Base-by-base conservation (phyloP, 2,888 invertebrate genomes). In the Lasiommata megera region DNA sequence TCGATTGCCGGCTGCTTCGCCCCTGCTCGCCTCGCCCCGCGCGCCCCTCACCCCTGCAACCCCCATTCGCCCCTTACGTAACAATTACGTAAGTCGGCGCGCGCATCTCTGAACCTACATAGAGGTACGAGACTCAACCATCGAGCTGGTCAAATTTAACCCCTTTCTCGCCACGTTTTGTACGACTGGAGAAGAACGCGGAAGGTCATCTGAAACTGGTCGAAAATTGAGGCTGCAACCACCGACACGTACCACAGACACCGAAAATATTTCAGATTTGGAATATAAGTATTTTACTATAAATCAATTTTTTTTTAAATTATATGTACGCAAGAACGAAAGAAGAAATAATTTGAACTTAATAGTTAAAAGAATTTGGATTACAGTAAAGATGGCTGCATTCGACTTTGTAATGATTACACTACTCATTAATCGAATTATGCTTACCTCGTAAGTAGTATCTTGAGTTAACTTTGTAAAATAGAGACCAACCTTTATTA, bases 41-140 rank as follows among this genome's bases (percentile, higher is more conserved):
- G 68, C 70, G 59, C 77, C 64, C 68, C 61, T 72, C 58, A 60
- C 63, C 64, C 58, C 66, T 69, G 70, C 67, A 68, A 76, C 82
- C 85, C 81, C 76, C 69, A 52, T 68, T 64, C 65, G 69, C 67
- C 76, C 72, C 80, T 88, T 88, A 88, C 84, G 80, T 89, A 88
- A 88, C 77, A 80, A 83, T 88, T 88, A 82, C 85, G 82, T 85
- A 88, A 88, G 70, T 68, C 69, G 71, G 86, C 86, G 88, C 87
- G 88, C 88, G 88, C 88, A 87, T 60, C 58, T 71, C 73, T 68
- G 71, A 74, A 76, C 79, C 79, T 77, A 80, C 67, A 77, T 72
- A 60, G 9, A 51, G 54, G 58, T 1, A 40, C 17, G 9, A 38
- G 38, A 3, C 46, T 29, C 14, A 14, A 29, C 41, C 54, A 60